These are phyloP conservation scores for Uropetala carovei DNA, from an alignment of 2,888 invertebrate species.

Conservation along the genomic window DNA sequence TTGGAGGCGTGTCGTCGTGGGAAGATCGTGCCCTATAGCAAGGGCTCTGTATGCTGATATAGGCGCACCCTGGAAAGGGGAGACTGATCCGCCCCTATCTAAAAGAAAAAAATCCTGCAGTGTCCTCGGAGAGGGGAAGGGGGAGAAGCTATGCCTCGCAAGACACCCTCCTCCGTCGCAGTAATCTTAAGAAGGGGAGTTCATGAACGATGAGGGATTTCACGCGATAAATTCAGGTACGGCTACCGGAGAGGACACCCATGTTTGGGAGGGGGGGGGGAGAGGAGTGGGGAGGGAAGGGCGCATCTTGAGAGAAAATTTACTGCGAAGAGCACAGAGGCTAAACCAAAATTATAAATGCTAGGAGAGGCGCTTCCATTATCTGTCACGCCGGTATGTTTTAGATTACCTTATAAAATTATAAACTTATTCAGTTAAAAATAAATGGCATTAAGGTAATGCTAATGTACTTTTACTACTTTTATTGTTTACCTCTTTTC, in stretches of 20 bases:
- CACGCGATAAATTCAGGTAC: constrained; percentile 18
- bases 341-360: neutral
- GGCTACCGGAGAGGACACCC: neutral
- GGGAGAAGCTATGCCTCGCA: neutral
- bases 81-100: neutral
- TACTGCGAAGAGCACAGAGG: neutral
- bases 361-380: neutral
- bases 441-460: neutral
- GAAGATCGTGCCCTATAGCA: constrained; percentile 54
- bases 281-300: no score
- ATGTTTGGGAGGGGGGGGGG: neutral
- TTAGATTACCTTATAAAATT: neutral
- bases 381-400: neutral
- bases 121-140: neutral
- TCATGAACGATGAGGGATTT: constrained; percentile 30
- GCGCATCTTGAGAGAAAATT: neutral
- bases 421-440: neutral
- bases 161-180: neutral
- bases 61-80: neutral
- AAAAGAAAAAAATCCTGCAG: neutral
- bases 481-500: no score
- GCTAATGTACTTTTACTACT: no score
- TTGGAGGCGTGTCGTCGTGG: constrained; percentile 51
- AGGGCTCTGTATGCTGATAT: constrained; percentile 28
- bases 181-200: constrained; percentile 18